Percentiles rank a stretch among this genome's conserved stretches.
phyloP scores from a whole-genome alignment of 2,888 invertebrate genomes.

The Epinotia brunnichana region DNA sequence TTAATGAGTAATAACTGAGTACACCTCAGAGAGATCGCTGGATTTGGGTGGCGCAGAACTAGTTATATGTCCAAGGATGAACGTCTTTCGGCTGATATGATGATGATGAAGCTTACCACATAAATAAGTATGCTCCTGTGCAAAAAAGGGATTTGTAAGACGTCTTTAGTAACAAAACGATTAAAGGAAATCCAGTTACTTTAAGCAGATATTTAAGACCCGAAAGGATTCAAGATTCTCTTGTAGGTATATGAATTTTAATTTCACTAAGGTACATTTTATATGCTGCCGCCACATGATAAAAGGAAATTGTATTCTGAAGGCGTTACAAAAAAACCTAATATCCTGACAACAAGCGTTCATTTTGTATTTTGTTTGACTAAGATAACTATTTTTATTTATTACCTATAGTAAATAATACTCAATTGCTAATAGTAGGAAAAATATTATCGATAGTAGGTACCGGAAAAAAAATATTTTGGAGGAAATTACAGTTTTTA shows the following conservation, averaged over 20 bases:
- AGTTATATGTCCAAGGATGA: no score
- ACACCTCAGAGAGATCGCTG: no score
- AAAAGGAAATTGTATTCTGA: slow-evolving; percentile 74
- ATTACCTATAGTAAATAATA: no score
- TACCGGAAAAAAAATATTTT: no score
- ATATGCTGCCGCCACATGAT: slow-evolving; percentile 53
- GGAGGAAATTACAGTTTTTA: no score
- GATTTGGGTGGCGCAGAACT: no score
- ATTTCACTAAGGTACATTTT: slow-evolving; percentile 49
- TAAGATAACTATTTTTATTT: no score
- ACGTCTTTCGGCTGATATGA: no score
- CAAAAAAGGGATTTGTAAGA: background rate
- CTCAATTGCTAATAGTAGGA: no score
- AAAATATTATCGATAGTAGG: no score
- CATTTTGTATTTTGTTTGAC: slow-evolving; percentile 49
- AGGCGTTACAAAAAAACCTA: slow-evolving; percentile 73
- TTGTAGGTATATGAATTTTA: background rate
- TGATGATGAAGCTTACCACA: no score
- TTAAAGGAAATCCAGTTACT: background rate
- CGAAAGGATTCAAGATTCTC: background rate
- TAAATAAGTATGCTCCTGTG: background rate
- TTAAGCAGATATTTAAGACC: background rate
- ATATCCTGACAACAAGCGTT: slow-evolving; percentile 68
- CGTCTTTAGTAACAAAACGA: background rate
- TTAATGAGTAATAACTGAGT: no score